phyloP scores from a whole-genome alignment of 1,140 invertebrate genomes.

The Mesaphorura yosii region DNA sequence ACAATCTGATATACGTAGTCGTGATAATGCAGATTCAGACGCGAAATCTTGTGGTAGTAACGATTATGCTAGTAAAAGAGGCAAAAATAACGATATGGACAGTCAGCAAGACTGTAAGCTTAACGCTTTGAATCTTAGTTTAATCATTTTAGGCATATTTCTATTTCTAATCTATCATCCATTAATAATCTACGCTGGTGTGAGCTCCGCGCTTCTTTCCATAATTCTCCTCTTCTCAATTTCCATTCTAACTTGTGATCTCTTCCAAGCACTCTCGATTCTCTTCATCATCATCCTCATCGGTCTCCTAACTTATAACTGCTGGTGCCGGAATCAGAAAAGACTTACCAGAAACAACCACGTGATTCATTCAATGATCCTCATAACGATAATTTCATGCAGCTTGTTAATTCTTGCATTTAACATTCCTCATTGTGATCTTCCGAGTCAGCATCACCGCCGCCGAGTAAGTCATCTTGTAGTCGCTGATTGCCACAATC shows the following conservation, averaged over 20 bases:
- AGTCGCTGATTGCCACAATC: background rate
- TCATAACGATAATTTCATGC: no score
- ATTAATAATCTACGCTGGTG: constrained; percentile 8
- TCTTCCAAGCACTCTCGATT: background rate
- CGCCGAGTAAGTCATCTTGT: background rate
- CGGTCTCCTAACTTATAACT: background rate
- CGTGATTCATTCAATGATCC: background rate
- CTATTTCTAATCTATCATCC: constrained; percentile 21
- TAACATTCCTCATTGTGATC: no score
- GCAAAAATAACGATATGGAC: no score
- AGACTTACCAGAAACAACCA: background rate
- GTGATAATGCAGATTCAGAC: background rate
- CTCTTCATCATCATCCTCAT: background rate
- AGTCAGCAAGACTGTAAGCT: no score
- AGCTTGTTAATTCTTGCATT: no score
- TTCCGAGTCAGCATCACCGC: no score
- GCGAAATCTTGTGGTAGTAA: background rate
- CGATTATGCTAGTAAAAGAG: no score
- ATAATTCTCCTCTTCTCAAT: background rate
- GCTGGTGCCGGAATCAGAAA: background rate
- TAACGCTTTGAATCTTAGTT: background rate
- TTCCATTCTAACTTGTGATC: background rate
- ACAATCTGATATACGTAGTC: background rate
- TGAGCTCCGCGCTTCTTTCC: background rate
- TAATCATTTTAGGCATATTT: constrained; percentile 11